Conservation (phyloP, 2,888 invertebrate genomes). For the Rhamphomyia laevipes region DNA sequence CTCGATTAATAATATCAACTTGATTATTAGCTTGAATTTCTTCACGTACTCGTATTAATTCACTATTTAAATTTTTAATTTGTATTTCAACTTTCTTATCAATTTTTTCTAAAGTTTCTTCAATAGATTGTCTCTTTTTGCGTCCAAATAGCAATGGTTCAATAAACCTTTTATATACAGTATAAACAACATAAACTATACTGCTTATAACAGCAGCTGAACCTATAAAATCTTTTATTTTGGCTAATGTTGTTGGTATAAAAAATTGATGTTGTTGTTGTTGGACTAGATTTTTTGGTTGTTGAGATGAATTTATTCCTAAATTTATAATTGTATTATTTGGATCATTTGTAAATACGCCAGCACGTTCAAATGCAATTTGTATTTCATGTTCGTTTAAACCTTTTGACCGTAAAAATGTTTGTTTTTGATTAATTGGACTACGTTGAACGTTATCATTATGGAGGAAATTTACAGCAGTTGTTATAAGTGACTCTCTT, state of each 20-base stretch:
- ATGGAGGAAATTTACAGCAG: constrained; percentile 74
- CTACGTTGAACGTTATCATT: constrained; percentile 74
- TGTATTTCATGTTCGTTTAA: constrained; percentile 63
- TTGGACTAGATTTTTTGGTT: constrained; percentile 11
- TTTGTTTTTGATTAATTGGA: constrained; percentile 64
- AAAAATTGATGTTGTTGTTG: constrained; percentile 19
- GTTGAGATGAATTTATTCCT: constrained; percentile 20
- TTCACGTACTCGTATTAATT: constrained; percentile 51
- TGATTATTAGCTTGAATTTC: constrained; percentile 45
- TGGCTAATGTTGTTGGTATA: constrained; percentile 37
- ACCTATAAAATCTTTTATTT: constrained; percentile 56
- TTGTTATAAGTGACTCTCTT: constrained; percentile 42
- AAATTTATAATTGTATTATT: constrained; percentile 32
- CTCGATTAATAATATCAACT: constrained; percentile 42
- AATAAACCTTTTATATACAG: constrained; percentile 65
- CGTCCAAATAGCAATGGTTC: constrained; percentile 56
- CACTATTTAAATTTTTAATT: constrained; percentile 48
- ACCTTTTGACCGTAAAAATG: constrained; percentile 66
- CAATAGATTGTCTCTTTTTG: constrained; percentile 50
- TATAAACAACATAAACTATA: constrained; percentile 64
- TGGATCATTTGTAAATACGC: constrained; percentile 32
- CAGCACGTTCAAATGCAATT: constrained; percentile 57
- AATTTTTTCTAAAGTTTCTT: constrained; percentile 54
- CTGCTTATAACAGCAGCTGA: constrained; percentile 65
- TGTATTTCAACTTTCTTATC: constrained; percentile 51